phyloP scores from a whole-genome alignment of 35 echinoderm and acorn worm genomes.

The Antedon bifida region DNA sequence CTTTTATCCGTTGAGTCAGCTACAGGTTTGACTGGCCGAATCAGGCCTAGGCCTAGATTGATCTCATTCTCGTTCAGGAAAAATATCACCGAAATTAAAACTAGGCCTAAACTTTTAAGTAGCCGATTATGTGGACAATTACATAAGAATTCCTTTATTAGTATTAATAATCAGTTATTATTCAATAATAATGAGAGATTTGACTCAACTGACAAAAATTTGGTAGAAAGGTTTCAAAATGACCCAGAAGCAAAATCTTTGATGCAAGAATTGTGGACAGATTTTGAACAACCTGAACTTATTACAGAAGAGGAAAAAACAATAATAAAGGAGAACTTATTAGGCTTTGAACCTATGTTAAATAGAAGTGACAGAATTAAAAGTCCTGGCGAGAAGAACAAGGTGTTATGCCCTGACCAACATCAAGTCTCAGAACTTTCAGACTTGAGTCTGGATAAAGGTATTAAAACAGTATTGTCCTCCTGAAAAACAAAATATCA shows the following conservation, averaged over 20 bases:
- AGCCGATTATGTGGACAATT: background rate
- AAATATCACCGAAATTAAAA: too few relatives aligned
- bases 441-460: background rate
- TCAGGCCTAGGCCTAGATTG: background rate
- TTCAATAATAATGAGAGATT: background rate
- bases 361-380: background rate
- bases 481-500: too few relatives aligned
- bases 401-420: background rate
- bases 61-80: too few relatives aligned
- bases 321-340: background rate
- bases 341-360: background rate
- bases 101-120: background rate
- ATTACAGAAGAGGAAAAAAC: background rate
- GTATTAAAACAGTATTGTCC: background rate
- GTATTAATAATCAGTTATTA: background rate
- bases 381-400: background rate
- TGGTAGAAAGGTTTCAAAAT: background rate
- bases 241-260: background rate
- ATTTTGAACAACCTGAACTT: background rate
- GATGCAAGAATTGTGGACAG: background rate
- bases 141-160: background rate
- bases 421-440: background rate
- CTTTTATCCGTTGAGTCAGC: background rate
- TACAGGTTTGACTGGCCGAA: background rate
- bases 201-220: background rate